Conservation (phyloP, 92 coral and sea anemone species). For the Zoanthus sociatus region DNA sequence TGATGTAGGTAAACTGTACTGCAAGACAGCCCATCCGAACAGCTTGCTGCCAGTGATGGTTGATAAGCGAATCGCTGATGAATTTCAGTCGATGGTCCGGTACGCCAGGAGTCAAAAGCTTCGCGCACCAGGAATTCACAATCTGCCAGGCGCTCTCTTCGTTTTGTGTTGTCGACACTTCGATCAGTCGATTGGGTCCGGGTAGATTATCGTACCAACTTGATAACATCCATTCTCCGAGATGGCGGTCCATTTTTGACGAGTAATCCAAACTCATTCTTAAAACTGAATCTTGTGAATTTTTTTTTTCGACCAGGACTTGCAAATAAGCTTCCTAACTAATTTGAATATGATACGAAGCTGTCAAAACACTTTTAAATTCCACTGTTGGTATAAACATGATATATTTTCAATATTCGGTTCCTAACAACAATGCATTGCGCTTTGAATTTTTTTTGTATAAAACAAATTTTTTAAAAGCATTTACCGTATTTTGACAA, state of each 20-base stretch:
- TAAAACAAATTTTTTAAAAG: not conserved
- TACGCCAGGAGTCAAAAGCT: constrained; percentile 80
- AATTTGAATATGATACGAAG: not conserved
- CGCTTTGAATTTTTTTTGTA: not conserved
- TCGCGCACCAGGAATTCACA: constrained; percentile 71
- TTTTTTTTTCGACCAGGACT: too few species aligned
- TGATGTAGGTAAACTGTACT: constrained; percentile 90
- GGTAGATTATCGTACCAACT: constrained; percentile 94
- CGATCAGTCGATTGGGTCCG: constrained; percentile 85
- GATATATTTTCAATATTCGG: not conserved
- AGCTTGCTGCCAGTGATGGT: constrained; percentile 84
- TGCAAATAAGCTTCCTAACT: not conserved
- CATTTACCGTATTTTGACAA: too few species aligned
- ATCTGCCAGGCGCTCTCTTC: constrained; percentile 71
- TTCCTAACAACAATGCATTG: not conserved
- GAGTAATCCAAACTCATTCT: constrained; percentile 31
- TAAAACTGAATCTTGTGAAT: not conserved
- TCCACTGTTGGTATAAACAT: constrained; percentile 2
- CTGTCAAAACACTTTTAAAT: not conserved
- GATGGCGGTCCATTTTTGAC: constrained; percentile 69
- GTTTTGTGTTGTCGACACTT: constrained; percentile 75
- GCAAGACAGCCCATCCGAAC: constrained; percentile 88
- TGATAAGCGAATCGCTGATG: constrained; percentile 77
- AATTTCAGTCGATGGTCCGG: constrained; percentile 70
- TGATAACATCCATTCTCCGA: constrained; percentile 91